phyloP scores from a whole-genome alignment of 1,140 invertebrate species.

The Anagrus nilaparvatae region DNA sequence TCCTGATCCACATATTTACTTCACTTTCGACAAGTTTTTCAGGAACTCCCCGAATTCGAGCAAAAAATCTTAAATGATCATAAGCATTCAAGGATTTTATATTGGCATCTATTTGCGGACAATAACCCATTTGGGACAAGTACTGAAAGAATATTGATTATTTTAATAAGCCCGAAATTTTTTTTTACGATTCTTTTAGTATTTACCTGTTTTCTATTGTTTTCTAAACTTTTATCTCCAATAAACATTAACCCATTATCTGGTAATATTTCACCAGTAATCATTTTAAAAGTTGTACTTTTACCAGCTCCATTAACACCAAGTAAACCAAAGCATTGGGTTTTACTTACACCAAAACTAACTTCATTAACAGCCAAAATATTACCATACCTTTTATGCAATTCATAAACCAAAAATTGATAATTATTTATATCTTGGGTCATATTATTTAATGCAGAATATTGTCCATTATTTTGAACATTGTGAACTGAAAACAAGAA shows the following conservation, averaged over 20 bases:
- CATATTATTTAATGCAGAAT: background rate
- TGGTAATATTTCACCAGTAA: slow-evolving; percentile 67
- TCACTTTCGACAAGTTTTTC: slow-evolving; percentile 38
- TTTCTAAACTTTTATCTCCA: slow-evolving; percentile 30
- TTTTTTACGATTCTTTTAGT: too few species aligned
- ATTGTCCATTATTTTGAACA: background rate
- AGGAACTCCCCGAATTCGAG: slow-evolving; percentile 46
- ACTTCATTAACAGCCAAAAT: slow-evolving; percentile 63
- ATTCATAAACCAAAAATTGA: slow-evolving; percentile 35
- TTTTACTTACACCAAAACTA: slow-evolving; percentile 50
- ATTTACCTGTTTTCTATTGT: slow-evolving; percentile 39
- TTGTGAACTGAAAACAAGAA: background rate
- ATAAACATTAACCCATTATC: slow-evolving; percentile 49
- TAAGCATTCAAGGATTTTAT: slow-evolving; percentile 52
- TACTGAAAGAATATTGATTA: slow-evolving; percentile 31
- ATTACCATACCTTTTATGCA: slow-evolving; percentile 60
- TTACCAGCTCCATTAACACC: slow-evolving; percentile 82
- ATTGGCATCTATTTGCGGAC: slow-evolving; percentile 56
- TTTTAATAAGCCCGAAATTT: too few species aligned
- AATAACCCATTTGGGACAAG: slow-evolving; percentile 45
- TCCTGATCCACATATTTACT: slow-evolving; percentile 25
- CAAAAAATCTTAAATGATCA: slow-evolving; percentile 53
- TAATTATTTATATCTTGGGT: background rate
- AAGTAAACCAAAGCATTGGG: slow-evolving; percentile 82
- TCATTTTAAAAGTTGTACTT: slow-evolving; percentile 82